Evolutionary conservation across 1,140 invertebrate species (phyloP), one percentile per base, ranked within the genome.

Genomic region (Telenomus remus): DNA sequence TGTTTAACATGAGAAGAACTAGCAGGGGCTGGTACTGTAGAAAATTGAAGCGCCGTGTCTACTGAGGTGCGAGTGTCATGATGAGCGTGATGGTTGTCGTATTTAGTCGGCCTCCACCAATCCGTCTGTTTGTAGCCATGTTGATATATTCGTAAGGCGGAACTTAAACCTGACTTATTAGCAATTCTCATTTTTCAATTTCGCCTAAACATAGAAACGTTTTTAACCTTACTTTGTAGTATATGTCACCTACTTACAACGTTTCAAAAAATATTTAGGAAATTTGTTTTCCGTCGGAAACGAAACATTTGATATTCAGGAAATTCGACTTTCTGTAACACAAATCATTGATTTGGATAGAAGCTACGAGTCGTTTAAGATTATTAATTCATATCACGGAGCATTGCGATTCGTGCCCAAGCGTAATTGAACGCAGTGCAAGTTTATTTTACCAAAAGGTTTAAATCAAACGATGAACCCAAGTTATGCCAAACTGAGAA

Each of bases 91-190:
- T 82, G 82, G 81, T 27, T 80, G 80, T 82, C 82, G 84, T 76
- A 72, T 71, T 78, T 78, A 27, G 19, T 27, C n/a, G 78, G 80
- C 70, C 85, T 86, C 85, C 84, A 78, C 84, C 86, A 87, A 88
- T 87, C 85, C 86, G 85, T 87, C 85, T 83, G 83, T 85, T 81
- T 85, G 86, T 86, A 84, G 86, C 85, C 86, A 88, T 88, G 84
- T 86, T 87, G 82, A 81, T 80, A 81, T 84, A 79, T 83, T 82
- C 80, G 82, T 83, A 83, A 85, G 86, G 86, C 86, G 86, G 86
- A 88, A 86, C 86, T 50, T 83, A 51, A 70, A 33, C 65, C 65
- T 56, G 27, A 55, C 56, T 70, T 61, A 50, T 7, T 46, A 10
- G 34, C 66, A 42, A 76, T 66, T 27, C 2, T 66, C 63, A 66